Evolutionary conservation across 2,888 invertebrate species (phyloP).

Genomic region (Hyppa rectilinea): DNA sequence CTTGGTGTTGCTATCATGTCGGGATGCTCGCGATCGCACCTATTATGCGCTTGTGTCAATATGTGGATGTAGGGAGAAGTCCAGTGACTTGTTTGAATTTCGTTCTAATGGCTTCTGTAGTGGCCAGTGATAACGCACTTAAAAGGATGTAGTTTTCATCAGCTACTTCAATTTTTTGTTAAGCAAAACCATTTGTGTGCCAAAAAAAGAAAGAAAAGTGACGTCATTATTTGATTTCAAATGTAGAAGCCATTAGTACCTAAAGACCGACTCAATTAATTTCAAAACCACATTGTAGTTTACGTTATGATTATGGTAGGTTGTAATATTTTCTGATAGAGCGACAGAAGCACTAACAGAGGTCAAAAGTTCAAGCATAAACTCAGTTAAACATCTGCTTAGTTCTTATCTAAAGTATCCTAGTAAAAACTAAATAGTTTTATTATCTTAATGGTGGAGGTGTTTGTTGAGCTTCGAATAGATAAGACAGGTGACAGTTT

Average conservation of each 20-base stretch:
- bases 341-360: conserved; percentile 1
- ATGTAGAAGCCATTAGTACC: conserved; percentile 1
- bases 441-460: conserved; percentile 60
- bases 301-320: not conserved
- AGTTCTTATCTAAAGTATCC: conserved; percentile 58
- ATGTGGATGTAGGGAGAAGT: conserved; percentile 49
- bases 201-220: not conserved
- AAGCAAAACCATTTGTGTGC: not conserved
- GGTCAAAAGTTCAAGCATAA: conserved; percentile 18
- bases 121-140: conserved; percentile 15
- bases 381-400: conserved; percentile 18
- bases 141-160: not conserved
- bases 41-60: conserved; percentile 74
- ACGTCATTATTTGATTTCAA: not conserved
- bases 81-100: conserved; percentile 14
- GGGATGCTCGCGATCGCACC: conserved; percentile 74
- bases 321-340: conserved; percentile 3
- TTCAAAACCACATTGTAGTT: conserved; percentile 1
- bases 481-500: conserved; percentile 50
- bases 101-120: conserved; percentile 24
- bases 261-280: not conserved
- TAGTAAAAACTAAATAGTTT: conserved; percentile 51
- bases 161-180: not conserved
- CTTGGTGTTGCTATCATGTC: conserved; percentile 70
- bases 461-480: conserved; percentile 53